Evolutionary conservation across 2,888 invertebrate species (phyloP).

Genomic region (Biston betularia): DNA sequence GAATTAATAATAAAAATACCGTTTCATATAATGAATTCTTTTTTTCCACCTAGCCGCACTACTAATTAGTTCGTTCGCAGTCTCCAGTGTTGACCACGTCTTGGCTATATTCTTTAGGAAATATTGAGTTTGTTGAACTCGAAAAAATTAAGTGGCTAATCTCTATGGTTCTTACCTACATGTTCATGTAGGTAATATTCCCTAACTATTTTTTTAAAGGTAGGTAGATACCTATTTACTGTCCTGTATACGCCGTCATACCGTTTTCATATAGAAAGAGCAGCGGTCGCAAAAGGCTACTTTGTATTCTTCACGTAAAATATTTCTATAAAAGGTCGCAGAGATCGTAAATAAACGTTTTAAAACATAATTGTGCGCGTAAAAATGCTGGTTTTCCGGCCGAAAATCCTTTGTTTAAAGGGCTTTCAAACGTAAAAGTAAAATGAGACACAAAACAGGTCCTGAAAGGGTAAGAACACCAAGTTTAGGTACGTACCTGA

Average conservation of each 20-base stretch:
- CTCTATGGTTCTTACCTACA: too few relatives aligned
- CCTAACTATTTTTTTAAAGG: background rate
- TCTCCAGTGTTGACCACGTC: too few relatives aligned
- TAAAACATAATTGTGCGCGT: conserved; percentile 40
- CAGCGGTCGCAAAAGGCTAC: conserved; percentile 45
- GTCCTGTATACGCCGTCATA: conserved; percentile 41
- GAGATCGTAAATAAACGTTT: conserved; percentile 41
- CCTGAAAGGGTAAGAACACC: conserved; percentile 19
- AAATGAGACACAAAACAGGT: conserved; percentile 8
- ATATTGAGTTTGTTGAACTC: too few relatives aligned
- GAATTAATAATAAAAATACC: too few relatives aligned
- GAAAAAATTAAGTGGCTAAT: too few relatives aligned
- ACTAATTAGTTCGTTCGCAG: too few relatives aligned
- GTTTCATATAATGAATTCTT: too few relatives aligned
- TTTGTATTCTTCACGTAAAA: conserved; percentile 50
- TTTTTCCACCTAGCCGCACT: too few relatives aligned
- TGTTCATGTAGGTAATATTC: background rate
- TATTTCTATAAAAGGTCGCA: conserved; percentile 42
- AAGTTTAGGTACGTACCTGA: background rate
- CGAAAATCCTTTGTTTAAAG: conserved; percentile 22
- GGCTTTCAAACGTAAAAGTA: conserved; percentile 18
- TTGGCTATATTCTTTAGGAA: too few relatives aligned
- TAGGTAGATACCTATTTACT: background rate
- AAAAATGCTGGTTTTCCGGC: conserved; percentile 36
- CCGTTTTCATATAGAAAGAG: conserved; percentile 46